Percentiles rank a stretch among this genome's conserved stretches.
Evolutionary conservation across 2,113 vertebrate species (phyloP).

Genomic region (Stegostoma tigrinum): DNA sequence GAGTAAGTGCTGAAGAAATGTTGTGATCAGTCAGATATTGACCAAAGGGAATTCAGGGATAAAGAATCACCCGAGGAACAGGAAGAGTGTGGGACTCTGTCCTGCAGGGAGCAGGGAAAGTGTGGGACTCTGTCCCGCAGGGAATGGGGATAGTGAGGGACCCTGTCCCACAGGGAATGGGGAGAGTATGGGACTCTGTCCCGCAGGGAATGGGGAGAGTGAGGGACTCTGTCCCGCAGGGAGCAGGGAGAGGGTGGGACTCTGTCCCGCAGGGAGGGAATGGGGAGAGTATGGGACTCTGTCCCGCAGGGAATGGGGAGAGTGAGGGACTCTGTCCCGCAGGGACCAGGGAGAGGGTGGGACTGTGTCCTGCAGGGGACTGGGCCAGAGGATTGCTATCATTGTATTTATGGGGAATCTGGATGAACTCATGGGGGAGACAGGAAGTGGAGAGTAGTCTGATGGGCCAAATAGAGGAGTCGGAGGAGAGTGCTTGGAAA

Average conservation of each 20-base stretch:
- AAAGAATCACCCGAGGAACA: neutral
- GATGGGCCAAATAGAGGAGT: neutral
- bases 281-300: neutral
- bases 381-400: neutral
- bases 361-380: neutral
- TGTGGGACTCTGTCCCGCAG: neutral
- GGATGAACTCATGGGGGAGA: neutral
- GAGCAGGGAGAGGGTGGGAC: neutral
- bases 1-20: conserved; percentile 50
- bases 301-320: neutral
- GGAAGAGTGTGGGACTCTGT: neutral
- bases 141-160: neutral
- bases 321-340: neutral
- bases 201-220: neutral
- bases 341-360: neutral
- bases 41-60: neutral
- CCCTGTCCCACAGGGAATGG: neutral
- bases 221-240: neutral
- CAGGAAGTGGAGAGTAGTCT: neutral
- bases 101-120: neutral
- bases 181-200: neutral
- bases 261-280: neutral
- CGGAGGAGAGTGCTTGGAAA: neutral
- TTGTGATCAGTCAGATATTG: neutral
- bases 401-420: neutral